phyloP scores from a whole-genome alignment of 2,797 vertebrate genomes.

The Alectoris magna region DNA sequence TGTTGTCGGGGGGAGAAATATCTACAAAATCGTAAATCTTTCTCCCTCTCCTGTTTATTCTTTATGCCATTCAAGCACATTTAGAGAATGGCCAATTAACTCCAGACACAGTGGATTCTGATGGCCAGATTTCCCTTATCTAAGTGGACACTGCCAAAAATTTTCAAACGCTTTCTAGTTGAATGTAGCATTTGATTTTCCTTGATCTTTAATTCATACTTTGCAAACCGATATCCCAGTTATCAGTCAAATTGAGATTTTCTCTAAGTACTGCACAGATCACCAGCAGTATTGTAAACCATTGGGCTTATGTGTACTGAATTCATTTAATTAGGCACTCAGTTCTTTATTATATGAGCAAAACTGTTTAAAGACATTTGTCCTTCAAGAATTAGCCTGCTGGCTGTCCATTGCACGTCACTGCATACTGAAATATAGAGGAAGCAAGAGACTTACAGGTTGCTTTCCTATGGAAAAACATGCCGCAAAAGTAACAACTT shows the following conservation, averaged over 20 bases:
- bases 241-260: neutral
- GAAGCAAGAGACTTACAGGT: slow-evolving; percentile 46
- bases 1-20: neutral
- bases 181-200: neutral
- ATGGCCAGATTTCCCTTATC: neutral
- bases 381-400: slow-evolving; percentile 20
- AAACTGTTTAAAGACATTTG: slow-evolving; percentile 47
- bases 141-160: neutral
- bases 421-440: slow-evolving; percentile 42
- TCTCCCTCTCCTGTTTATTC: slow-evolving; percentile 9
- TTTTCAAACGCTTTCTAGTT: neutral
- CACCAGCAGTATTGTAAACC: neutral
- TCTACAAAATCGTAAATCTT: neutral
- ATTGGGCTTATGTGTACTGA: neutral
- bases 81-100: neutral
- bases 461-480: slow-evolving; percentile 24
- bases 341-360: slow-evolving; percentile 67
- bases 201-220: neutral
- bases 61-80: neutral
- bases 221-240: neutral
- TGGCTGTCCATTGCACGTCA: slow-evolving; percentile 52
- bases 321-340: neutral
- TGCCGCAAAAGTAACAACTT: slow-evolving; percentile 19
- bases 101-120: neutral
- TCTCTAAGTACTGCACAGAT: neutral